Conservation (phyloP, 2,113 vertebrate genomes). For the Rhodinocichla rosea region DNA sequence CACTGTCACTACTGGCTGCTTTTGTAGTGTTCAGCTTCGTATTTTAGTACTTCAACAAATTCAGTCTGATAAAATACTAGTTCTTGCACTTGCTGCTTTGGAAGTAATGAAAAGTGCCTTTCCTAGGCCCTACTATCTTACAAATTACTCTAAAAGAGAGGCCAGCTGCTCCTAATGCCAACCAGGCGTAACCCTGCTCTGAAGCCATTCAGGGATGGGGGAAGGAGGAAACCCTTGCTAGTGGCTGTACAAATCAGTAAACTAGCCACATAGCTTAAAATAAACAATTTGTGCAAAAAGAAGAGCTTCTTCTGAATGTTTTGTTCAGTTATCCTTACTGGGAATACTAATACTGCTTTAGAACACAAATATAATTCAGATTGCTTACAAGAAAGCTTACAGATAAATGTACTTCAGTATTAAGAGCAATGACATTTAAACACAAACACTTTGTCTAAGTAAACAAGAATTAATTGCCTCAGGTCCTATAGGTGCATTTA, state of each 20-base stretch:
- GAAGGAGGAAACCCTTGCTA: neutral
- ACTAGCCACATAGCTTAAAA: neutral
- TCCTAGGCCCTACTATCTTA: neutral
- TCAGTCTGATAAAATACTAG: neutral
- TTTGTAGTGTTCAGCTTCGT: fast-evolving
- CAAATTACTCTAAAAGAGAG: neutral
- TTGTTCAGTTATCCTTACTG: neutral
- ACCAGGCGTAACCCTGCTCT: neutral
- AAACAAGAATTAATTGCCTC: neutral
- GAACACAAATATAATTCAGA: neutral
- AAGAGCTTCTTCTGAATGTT: neutral
- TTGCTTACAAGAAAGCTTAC: neutral
- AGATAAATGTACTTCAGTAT: neutral
- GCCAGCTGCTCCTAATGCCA: neutral
- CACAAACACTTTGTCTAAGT: neutral
- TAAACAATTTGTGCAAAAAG: neutral
- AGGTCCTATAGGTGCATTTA: neutral
- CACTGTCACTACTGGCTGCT: neutral
- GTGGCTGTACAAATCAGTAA: neutral
- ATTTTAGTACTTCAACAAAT: neutral
- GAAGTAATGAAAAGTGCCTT: neutral
- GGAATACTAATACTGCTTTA: neutral
- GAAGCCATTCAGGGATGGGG: neutral
- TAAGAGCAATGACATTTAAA: neutral
- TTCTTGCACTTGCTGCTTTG: neutral